These are phyloP conservation scores for Drosophila maculinotata DNA, from an alignment of 2,888 invertebrate genomes.

Conservation along the genomic window DNA sequence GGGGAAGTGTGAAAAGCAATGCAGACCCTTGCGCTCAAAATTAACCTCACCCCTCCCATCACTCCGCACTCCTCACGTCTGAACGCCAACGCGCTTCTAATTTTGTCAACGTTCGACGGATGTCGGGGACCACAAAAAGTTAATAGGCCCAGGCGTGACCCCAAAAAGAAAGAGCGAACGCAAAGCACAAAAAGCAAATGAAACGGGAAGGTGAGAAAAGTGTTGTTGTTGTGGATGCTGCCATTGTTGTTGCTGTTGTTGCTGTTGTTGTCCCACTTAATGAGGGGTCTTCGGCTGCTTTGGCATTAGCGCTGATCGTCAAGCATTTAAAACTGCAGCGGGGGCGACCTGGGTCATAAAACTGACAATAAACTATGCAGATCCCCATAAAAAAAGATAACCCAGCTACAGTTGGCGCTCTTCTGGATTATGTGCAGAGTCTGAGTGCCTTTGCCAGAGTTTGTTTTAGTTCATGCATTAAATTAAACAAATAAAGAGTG, in stretches of 20 bases:
- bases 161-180: slow-evolving; percentile 48
- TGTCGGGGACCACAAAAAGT: slow-evolving; percentile 73
- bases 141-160: slow-evolving; percentile 72
- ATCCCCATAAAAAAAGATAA: slow-evolving; percentile 46
- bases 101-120: slow-evolving; percentile 71
- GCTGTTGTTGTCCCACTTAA: slow-evolving; percentile 55
- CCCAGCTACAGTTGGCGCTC: slow-evolving; percentile 31
- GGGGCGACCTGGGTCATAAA: slow-evolving; percentile 59
- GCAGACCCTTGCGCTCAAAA: slow-evolving; percentile 28
- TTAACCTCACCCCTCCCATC: slow-evolving; percentile 13
- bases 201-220: slow-evolving; percentile 66
- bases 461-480: slow-evolving; percentile 50
- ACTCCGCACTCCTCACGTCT: neutral
- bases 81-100: slow-evolving; percentile 69
- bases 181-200: slow-evolving; percentile 33
- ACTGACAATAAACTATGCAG: slow-evolving; percentile 65
- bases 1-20: slow-evolving; percentile 48
- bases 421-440: slow-evolving; percentile 20
- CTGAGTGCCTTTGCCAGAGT: slow-evolving; percentile 8
- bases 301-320: slow-evolving; percentile 64
- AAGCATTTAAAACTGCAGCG: slow-evolving; percentile 63
- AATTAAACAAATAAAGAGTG: slow-evolving; percentile 42
- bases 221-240: slow-evolving; percentile 34
- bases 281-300: slow-evolving; percentile 48
- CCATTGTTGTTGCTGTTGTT: slow-evolving; percentile 18